Conservation (phyloP, 2,888 invertebrate genomes). For the Callimorpha dominula region DNA sequence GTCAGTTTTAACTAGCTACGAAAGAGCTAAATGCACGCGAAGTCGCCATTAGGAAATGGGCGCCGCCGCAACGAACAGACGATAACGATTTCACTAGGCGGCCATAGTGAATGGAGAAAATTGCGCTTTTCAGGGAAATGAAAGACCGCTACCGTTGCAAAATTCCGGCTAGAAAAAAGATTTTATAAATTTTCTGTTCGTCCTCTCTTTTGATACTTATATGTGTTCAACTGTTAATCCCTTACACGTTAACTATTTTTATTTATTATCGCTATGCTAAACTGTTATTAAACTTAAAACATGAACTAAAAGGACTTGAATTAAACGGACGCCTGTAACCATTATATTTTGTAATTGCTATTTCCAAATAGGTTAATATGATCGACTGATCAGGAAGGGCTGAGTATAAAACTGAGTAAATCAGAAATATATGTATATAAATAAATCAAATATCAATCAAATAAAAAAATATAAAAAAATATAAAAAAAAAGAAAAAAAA, state of each 20-base stretch:
- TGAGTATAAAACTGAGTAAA: no score
- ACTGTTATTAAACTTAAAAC: no score
- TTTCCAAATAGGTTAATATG: no score
- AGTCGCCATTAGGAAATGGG: constrained; percentile 83
- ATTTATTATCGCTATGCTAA: not conserved
- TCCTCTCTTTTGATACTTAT: constrained; percentile 65
- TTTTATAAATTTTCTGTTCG: constrained; percentile 62
- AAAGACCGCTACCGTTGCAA: constrained; percentile 75
- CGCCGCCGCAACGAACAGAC: constrained; percentile 74
- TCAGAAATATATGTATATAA: no score
- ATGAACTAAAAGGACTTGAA: no score
- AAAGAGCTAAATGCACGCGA: constrained; percentile 82
- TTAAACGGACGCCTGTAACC: no score
- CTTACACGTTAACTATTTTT: not conserved
- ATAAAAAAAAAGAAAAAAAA: no score
- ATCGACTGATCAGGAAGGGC: no score
- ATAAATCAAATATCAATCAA: no score
- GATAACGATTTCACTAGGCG: constrained; percentile 83
- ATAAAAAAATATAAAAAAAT: no score
- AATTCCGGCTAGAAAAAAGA: constrained; percentile 72
- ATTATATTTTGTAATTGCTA: no score
- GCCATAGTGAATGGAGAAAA: constrained; percentile 82
- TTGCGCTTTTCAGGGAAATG: constrained; percentile 84
- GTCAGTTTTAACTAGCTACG: constrained; percentile 62
- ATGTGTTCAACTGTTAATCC: constrained; percentile 62